Percentiles rank a stretch among this genome's conserved stretches.
Conservation (phyloP, 2,888 invertebrate species). For the Seira sanloemensis region DNA sequence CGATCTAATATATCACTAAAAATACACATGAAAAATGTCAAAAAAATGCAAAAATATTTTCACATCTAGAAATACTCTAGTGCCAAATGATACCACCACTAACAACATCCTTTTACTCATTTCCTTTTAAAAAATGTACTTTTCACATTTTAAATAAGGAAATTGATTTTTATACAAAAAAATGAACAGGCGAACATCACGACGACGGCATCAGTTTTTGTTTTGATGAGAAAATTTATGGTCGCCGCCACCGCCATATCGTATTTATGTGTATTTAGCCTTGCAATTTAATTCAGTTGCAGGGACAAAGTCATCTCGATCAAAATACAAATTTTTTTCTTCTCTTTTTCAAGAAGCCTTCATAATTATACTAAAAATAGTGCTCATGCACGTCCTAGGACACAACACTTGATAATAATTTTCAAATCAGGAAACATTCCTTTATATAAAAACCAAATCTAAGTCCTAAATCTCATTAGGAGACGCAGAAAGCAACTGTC, state of each 20-base stretch:
- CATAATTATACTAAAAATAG: background rate
- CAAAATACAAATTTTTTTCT: background rate
- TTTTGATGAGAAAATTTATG: constrained; percentile 3
- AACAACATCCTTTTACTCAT: no score
- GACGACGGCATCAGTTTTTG: no score
- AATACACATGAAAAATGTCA: constrained; percentile 42
- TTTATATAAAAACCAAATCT: background rate
- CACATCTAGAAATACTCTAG: background rate
- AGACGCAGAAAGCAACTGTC: no score
- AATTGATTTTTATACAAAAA: constrained; percentile 38
- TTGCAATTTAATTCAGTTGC: constrained; percentile 54
- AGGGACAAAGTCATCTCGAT: constrained; percentile 35
- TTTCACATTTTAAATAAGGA: constrained; percentile 59
- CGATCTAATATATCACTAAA: constrained; percentile 51
- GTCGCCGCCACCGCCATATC: no score
- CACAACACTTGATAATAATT: background rate
- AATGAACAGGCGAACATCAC: constrained; percentile 35
- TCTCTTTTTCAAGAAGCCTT: background rate
- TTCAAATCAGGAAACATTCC: background rate
- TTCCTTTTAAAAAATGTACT: background rate
- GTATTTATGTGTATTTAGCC: constrained; percentile 12
- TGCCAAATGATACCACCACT: no score
- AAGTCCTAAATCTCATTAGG: background rate
- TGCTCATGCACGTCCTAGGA: background rate
- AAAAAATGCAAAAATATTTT: constrained; percentile 19